Evolutionary conservation across 2,113 vertebrate genomes (phyloP).

Genomic region (Boleophthalmus pectinirostris): DNA sequence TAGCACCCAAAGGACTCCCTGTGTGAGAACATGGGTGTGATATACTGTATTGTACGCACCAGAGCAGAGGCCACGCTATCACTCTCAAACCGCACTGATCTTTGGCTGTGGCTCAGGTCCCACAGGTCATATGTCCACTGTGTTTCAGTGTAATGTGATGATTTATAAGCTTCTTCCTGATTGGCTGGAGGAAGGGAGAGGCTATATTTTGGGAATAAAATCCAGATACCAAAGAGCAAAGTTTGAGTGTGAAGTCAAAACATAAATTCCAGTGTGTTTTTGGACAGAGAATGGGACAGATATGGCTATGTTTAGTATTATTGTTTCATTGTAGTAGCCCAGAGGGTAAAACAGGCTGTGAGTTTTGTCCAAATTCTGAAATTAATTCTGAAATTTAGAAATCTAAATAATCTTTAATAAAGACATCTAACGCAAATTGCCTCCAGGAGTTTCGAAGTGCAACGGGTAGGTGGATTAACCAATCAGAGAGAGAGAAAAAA

Average conservation of each 20-base stretch:
- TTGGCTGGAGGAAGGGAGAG: neutral
- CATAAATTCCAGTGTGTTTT: neutral
- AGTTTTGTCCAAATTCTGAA: too few species aligned
- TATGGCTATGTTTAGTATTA: neutral
- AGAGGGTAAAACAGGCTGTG: too few species aligned
- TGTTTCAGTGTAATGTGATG: neutral
- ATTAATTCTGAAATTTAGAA: too few species aligned
- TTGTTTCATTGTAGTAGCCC: too few species aligned
- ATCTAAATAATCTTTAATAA: too few species aligned
- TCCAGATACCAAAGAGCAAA: neutral
- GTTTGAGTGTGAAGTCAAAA: neutral
- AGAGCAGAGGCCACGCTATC: conserved; percentile 19
- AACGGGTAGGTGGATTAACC: neutral
- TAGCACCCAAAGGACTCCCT: conserved; percentile 19
- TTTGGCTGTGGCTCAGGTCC: neutral
- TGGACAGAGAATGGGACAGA: neutral
- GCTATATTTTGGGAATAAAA: neutral
- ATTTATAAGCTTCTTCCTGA: neutral
- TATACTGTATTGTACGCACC: conserved; percentile 39
- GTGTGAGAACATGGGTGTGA: conserved; percentile 18
- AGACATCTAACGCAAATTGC: too few species aligned
- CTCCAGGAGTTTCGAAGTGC: neutral
- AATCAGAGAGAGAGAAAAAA: neutral
- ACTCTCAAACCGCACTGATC: conserved; percentile 24
- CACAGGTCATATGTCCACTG: neutral